These are phyloP conservation scores for Eupsilia transversa DNA, from an alignment of 2,888 invertebrate genomes.

Conservation along the genomic window DNA sequence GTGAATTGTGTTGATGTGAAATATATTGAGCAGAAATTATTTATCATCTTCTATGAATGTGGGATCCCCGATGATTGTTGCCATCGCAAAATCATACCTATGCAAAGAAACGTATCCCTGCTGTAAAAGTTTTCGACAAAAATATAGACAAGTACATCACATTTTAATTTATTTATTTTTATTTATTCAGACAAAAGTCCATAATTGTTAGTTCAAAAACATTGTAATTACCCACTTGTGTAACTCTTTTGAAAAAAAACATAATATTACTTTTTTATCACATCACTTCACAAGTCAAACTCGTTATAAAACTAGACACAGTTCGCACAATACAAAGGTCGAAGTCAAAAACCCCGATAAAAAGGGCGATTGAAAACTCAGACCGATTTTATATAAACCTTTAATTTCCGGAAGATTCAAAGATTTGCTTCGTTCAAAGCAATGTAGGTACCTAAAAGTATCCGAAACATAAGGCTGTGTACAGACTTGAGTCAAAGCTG, in stretches of 20 bases:
- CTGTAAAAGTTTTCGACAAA: too few relatives aligned
- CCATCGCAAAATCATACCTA: too few relatives aligned
- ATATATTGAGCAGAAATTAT: not conserved
- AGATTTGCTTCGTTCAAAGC: conserved; percentile 39
- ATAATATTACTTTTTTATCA: too few relatives aligned
- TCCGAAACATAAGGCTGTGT: conserved; percentile 28
- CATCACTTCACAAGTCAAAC: not conserved
- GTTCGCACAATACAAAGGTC: not conserved
- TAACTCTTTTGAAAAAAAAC: too few relatives aligned
- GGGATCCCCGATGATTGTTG: too few relatives aligned
- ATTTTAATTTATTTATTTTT: too few relatives aligned
- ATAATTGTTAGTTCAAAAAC: too few relatives aligned
- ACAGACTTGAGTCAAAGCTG: not conserved
- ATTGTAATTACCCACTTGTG: too few relatives aligned
- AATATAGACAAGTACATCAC: too few relatives aligned
- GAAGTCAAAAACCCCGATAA: not conserved
- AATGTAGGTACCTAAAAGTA: conserved; percentile 34
- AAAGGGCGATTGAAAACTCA: conserved; percentile 25
- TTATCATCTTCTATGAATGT: not conserved
- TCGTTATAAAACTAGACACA: not conserved
- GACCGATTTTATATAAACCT: conserved; percentile 27
- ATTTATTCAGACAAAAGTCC: too few relatives aligned
- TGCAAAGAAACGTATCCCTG: not conserved
- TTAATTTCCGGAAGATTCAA: conserved; percentile 43
- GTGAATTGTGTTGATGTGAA: conserved; percentile 12